phyloP scores from a whole-genome alignment of 1,140 invertebrate species.

The Neotoxoptera formosana region DNA sequence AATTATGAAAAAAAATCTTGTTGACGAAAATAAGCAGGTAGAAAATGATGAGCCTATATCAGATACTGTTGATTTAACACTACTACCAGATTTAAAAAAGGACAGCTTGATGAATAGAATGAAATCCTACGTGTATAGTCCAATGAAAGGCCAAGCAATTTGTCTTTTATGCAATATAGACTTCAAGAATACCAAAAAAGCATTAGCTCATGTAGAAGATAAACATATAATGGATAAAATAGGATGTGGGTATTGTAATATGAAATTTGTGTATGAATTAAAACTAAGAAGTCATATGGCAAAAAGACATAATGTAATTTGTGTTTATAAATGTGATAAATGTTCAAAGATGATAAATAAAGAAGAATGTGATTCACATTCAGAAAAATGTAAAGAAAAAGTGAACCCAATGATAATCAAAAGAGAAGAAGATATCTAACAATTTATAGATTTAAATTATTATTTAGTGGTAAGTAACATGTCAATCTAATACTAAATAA shows the following conservation, averaged over 20 bases:
- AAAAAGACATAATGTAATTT: constrained; percentile 39
- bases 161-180: constrained; percentile 42
- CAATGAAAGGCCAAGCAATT: not conserved
- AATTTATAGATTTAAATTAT: constrained; percentile 12
- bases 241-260: constrained; percentile 43
- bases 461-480: not conserved
- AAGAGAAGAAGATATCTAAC: constrained; percentile 27
- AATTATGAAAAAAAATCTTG: not conserved
- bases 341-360: constrained; percentile 52
- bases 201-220: constrained; percentile 47
- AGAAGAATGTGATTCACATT: constrained; percentile 28
- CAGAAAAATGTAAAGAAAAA: constrained; percentile 25
- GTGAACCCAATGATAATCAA: not conserved
- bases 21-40: not conserved
- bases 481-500: not conserved
- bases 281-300: constrained; percentile 54
- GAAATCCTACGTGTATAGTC: constrained; percentile 19
- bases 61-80: constrained; percentile 44
- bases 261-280: constrained; percentile 50
- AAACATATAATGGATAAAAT: constrained; percentile 37
- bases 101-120: constrained; percentile 34
- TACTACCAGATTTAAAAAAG: constrained; percentile 28
- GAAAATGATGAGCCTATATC: not conserved
- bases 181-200: constrained; percentile 39
- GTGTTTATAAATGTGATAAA: constrained; percentile 46